Evolutionary conservation across 2,888 invertebrate species (phyloP).

Genomic region (Synanthedon formicaeformis): DNA sequence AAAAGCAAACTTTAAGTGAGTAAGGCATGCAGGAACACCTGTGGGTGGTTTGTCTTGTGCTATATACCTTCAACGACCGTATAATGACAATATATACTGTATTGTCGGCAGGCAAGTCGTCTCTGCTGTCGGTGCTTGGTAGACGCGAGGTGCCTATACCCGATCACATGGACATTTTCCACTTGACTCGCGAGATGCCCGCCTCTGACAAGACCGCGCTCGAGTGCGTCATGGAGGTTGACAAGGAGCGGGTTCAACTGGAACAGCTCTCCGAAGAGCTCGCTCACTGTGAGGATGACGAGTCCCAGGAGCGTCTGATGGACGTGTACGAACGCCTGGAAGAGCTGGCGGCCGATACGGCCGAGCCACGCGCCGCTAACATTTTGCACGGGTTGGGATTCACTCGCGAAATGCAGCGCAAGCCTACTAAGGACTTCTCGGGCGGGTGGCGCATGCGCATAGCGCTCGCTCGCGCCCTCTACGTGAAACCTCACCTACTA

Average conservation of each 20-base stretch:
- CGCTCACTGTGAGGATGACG: slow-evolving; percentile 88
- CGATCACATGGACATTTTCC: slow-evolving; percentile 96
- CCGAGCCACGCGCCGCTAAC: slow-evolving; percentile 93
- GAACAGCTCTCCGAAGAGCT: slow-evolving; percentile 94
- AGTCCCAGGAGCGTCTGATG: slow-evolving; percentile 94
- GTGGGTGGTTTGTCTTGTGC: too few species aligned
- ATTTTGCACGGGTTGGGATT: slow-evolving; percentile 99
- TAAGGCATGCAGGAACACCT: too few species aligned
- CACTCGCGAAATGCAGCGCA: slow-evolving; percentile 84
- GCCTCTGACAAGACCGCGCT: slow-evolving; percentile 98
- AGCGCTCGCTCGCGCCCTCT: slow-evolving; percentile 94
- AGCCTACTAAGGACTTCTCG: slow-evolving; percentile 89
- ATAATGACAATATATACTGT: too few species aligned
- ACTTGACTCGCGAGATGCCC: slow-evolving; percentile 96
- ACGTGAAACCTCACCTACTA: slow-evolving; percentile 96
- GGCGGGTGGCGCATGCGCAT: slow-evolving; percentile 99
- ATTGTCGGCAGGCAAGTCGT: slow-evolving; percentile 82
- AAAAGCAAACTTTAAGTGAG: too few species aligned
- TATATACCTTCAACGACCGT: too few species aligned
- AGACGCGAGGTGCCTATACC: slow-evolving; percentile 96
- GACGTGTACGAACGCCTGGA: slow-evolving; percentile 98
- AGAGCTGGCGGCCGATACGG: slow-evolving; percentile 95
- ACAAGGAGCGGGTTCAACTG: slow-evolving; percentile 89
- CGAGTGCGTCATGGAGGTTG: slow-evolving; percentile 98
- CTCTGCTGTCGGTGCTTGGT: slow-evolving; percentile 90